Evolutionary conservation across 2,888 invertebrate genomes (phyloP), one percentile per base, ranked within the genome.

Genomic region (Drosophila anomalata): DNA sequence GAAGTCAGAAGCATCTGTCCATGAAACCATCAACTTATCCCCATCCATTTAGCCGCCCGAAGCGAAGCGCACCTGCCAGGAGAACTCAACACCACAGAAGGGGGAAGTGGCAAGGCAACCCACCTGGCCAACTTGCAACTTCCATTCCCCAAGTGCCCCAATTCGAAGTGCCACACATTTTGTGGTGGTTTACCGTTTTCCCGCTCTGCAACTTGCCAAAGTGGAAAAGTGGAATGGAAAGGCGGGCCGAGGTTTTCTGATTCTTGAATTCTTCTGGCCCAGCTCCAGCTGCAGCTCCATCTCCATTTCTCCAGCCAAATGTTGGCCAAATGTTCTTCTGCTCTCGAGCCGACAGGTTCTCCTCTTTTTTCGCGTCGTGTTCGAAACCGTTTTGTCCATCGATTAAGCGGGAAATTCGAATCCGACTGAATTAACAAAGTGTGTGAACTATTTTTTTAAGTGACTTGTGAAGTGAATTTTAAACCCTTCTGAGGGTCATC

Each of bases 181-280:
- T 46, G 58, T 44, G 4, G 39, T 55, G 46, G 24, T 83, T 69
- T 73, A 76, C 87, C 85, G 76, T 84, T 80, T 63, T 47, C 50
- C 39, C 8, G 51, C 31, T 54, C 55, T 53, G 60, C 73, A 62
- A 58, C 42, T 71, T 68, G 78, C 76, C 71, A 86, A 76, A 71
- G 80, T 68, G 74, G 74, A 73, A 81, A 86, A 86, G 80, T 81
- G 84, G 87, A 81, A 83, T 81, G 84, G 87, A 81, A 81, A 81
- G 87, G 84, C 78, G 67, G 63, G 36, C 62, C 14, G 41, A 54
- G 53, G 66, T 58, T 54, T 41, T 62, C 47, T 48, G 33, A 52
- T 44, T 63, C 56, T 48, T 26, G 55, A 31, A 26, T 44, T 50
- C 55, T 55, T 46, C 39, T 51, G 47, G 41, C 29, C 42, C 2